Conservation (phyloP, 2,888 invertebrate genomes). For the Conops quadrifasciatus region DNA sequence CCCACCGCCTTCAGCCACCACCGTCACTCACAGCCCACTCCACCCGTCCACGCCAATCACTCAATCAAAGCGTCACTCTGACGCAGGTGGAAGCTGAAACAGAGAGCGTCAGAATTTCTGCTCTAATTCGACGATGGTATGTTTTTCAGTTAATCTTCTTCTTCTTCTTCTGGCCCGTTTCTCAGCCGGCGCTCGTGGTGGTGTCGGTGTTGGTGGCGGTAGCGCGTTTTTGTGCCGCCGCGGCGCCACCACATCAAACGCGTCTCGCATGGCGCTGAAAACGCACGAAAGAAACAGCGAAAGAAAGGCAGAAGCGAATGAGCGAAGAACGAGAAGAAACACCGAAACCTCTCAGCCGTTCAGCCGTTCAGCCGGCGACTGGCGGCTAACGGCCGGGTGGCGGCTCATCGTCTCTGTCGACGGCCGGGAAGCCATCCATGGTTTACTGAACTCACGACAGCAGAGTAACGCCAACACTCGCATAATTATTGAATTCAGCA, state of each 20-base stretch:
- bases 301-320: too few species aligned
- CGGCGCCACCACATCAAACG: background rate
- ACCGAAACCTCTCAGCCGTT: too few species aligned
- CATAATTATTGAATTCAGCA: slow-evolving; percentile 54
- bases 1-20: slow-evolving; percentile 1
- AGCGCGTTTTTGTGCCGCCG: background rate
- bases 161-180: slow-evolving; percentile 41
- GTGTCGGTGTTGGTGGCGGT: slow-evolving; percentile 6
- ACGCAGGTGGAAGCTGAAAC: slow-evolving; percentile 58
- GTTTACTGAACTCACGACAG: slow-evolving; percentile 60
- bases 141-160: slow-evolving; percentile 50
- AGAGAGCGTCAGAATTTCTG: slow-evolving; percentile 66
- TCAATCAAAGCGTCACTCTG: slow-evolving; percentile 63
- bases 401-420: background rate
- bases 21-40: slow-evolving; percentile 37
- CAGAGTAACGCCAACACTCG: slow-evolving; percentile 58
- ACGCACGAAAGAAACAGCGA: background rate
- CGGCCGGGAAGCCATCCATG: slow-evolving; percentile 49
- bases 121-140: slow-evolving; percentile 65
- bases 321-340: too few species aligned
- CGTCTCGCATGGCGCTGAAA: background rate
- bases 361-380: too few species aligned
- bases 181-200: slow-evolving; percentile 30
- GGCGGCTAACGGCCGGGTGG: too few species aligned
- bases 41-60: slow-evolving; percentile 59